phyloP scores from a whole-genome alignment of 2,888 invertebrate species.

The Scrobipalpa atriplicella region DNA sequence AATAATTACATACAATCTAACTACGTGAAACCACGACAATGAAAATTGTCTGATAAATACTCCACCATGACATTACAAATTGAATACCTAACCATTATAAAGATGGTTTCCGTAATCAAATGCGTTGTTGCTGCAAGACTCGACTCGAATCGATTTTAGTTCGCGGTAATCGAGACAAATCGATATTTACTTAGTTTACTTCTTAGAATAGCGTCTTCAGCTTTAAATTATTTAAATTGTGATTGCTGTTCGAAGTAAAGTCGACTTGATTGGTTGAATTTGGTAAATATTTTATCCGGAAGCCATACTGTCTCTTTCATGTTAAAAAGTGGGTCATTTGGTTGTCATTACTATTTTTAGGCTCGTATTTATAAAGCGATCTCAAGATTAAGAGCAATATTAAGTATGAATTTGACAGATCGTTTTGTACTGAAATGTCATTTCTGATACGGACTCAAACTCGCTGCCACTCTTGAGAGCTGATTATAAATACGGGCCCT shows the following conservation, averaged over 20 bases:
- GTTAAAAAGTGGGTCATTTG: not conserved
- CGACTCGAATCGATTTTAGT: slow-evolving; percentile 48
- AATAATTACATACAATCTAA: slow-evolving; percentile 4
- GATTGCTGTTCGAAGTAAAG: slow-evolving; percentile 38
- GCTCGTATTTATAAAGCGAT: too few relatives aligned
- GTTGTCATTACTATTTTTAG: not conserved
- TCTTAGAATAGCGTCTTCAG: slow-evolving; percentile 42
- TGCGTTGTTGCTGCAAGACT: slow-evolving; percentile 41
- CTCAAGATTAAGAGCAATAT: too few relatives aligned
- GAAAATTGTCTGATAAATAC: slow-evolving; percentile 35
- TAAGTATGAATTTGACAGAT: too few relatives aligned
- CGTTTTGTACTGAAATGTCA: too few relatives aligned
- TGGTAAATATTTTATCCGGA: not conserved
- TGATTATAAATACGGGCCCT: too few relatives aligned
- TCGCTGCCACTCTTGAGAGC: too few relatives aligned
- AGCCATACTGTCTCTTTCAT: not conserved
- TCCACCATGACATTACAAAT: slow-evolving; percentile 38
- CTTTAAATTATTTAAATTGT: slow-evolving; percentile 57
- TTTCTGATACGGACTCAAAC: too few relatives aligned
- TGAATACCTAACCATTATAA: slow-evolving; percentile 32
- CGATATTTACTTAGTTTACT: slow-evolving; percentile 48
- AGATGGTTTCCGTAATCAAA: slow-evolving; percentile 47
- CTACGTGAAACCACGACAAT: slow-evolving; percentile 44
- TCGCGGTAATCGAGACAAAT: slow-evolving; percentile 50
- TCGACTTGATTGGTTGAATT: not conserved